A percentile compares a stretch with the other conserved stretches of the same genome.
phyloP scores from a whole-genome alignment of 2,888 invertebrate species.

The Netelia inedita region DNA sequence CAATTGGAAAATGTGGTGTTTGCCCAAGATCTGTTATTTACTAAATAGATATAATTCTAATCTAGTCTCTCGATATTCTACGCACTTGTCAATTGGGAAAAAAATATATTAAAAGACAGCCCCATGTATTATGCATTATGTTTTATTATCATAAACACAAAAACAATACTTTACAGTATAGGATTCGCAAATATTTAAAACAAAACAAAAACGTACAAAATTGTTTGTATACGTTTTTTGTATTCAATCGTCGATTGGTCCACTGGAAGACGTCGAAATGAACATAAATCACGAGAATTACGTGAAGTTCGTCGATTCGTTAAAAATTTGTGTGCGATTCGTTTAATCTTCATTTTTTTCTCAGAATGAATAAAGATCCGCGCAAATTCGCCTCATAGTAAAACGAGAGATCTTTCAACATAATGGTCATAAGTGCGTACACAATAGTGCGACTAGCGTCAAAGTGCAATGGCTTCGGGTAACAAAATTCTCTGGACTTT shows the following conservation, averaged over 20 bases:
- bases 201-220: constrained; percentile 45
- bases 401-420: constrained; percentile 33
- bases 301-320: constrained; percentile 8
- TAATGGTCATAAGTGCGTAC: constrained; percentile 58
- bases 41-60: no score
- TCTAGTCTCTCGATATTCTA: no score
- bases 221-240: constrained; percentile 12
- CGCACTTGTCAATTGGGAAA: no score
- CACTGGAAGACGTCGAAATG: constrained; percentile 70
- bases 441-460: constrained; percentile 78
- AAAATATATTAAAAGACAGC: no score
- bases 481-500: constrained; percentile 61
- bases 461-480: constrained; percentile 68
- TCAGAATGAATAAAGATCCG: neutral
- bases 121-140: neutral
- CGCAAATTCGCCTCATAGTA: constrained; percentile 7
- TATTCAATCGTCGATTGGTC: constrained; percentile 56
- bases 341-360: constrained; percentile 12
- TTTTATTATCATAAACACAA: constrained; percentile 86
- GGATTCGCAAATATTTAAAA: constrained; percentile 36
- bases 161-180: constrained; percentile 50
- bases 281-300: constrained; percentile 41
- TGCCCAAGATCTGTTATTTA: no score
- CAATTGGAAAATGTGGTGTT: neutral
- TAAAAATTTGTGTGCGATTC: constrained; percentile 33